phyloP scores from a whole-genome alignment of 2,113 vertebrate genomes.

The Macheiramphus alcinus region DNA sequence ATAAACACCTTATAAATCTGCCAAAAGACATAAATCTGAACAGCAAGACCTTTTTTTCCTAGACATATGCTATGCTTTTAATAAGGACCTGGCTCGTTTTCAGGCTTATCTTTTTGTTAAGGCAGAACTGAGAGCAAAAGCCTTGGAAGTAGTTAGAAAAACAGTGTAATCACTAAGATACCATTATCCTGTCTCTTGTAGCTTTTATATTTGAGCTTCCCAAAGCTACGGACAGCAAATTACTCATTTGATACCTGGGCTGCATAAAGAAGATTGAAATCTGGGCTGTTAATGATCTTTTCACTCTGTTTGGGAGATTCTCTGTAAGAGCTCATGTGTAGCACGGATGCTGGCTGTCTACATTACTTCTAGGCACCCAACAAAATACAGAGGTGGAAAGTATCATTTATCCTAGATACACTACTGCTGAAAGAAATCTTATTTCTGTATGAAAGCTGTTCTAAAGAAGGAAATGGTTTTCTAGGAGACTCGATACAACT shows the following conservation, averaged over 20 bases:
- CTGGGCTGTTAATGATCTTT: slow-evolving; percentile 73
- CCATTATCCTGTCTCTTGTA: slow-evolving; percentile 72
- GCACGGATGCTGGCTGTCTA: slow-evolving; percentile 39
- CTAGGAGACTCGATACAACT: neutral
- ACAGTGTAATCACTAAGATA: slow-evolving; percentile 71
- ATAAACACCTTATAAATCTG: slow-evolving; percentile 42
- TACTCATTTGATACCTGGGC: slow-evolving; percentile 75
- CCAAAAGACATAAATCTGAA: slow-evolving; percentile 57
- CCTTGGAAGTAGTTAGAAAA: slow-evolving; percentile 75
- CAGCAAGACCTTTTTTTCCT: slow-evolving; percentile 55
- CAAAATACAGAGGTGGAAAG: slow-evolving; percentile 55
- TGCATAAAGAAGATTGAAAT: slow-evolving; percentile 74
- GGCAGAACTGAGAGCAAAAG: slow-evolving; percentile 74
- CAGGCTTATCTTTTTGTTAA: slow-evolving; percentile 74
- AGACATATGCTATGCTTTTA: slow-evolving; percentile 65
- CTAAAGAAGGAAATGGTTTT: neutral
- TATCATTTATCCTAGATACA: slow-evolving; percentile 22
- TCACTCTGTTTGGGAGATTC: slow-evolving; percentile 65
- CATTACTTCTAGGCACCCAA: slow-evolving; percentile 53
- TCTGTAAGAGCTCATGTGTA: slow-evolving; percentile 49
- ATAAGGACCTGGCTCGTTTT: slow-evolving; percentile 71
- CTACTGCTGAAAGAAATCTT: slow-evolving; percentile 32
- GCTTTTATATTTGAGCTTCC: slow-evolving; percentile 73
- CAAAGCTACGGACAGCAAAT: slow-evolving; percentile 71
- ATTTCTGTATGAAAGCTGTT: slow-evolving; percentile 4